Conservation (phyloP, 2,797 vertebrate species). For the Myotis planiceps region DNA sequence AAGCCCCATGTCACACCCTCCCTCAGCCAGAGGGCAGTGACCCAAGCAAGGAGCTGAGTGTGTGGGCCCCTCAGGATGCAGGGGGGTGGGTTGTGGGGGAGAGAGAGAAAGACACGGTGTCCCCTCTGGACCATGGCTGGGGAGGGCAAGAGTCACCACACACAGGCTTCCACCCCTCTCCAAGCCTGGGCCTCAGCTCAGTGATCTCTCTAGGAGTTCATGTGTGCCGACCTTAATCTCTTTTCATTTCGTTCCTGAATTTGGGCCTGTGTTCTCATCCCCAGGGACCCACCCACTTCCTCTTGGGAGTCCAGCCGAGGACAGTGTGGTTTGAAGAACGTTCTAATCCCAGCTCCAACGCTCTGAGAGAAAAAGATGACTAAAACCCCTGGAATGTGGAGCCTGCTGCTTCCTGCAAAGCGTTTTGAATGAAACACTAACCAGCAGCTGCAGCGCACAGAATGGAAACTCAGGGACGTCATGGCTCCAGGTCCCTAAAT, state of each 20-base stretch:
- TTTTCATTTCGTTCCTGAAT: constrained; percentile 39
- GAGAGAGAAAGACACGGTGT: neutral
- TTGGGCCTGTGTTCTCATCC: constrained; percentile 52
- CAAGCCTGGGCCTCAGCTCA: neutral
- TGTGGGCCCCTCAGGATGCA: neutral
- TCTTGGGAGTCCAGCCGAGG: constrained; percentile 68
- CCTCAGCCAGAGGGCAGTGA: neutral
- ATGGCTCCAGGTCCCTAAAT: constrained; percentile 66
- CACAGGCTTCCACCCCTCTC: neutral
- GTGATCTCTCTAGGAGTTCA: neutral
- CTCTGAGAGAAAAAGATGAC: constrained; percentile 75
- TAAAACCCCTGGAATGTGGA: constrained; percentile 73
- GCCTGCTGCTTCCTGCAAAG: constrained; percentile 76
- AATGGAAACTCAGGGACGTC: constrained; percentile 68
- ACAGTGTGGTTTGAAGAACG: constrained; percentile 69
- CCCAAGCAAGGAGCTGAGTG: neutral
- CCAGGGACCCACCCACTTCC: constrained; percentile 72
- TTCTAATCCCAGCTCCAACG: constrained; percentile 65
- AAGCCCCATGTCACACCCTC: neutral
- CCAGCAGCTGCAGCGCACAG: constrained; percentile 78
- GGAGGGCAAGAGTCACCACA: neutral
- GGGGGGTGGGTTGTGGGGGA: no score
- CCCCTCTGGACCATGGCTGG: neutral
- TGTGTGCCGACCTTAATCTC: neutral
- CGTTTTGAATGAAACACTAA: constrained; percentile 80